These are phyloP conservation scores for Phengaris arion DNA, from an alignment of 2,888 invertebrate species.

Conservation along the genomic window DNA sequence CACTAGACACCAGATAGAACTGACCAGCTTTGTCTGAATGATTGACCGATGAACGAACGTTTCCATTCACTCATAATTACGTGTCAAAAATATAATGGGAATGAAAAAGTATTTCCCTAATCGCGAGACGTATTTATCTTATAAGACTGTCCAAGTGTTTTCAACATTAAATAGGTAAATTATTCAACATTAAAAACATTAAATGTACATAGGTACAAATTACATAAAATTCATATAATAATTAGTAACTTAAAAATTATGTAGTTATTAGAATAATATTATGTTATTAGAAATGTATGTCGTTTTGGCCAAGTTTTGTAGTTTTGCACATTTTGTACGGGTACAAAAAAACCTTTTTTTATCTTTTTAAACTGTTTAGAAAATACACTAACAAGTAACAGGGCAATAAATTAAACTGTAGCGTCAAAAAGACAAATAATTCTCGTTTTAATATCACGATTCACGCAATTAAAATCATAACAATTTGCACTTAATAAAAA, in stretches of 20 bases:
- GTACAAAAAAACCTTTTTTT: not conserved
- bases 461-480: not conserved
- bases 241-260: too few relatives aligned
- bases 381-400: too few relatives aligned
- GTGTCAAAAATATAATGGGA: conserved; percentile 30
- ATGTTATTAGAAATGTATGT: not conserved
- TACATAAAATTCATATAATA: too few relatives aligned
- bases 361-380: too few relatives aligned
- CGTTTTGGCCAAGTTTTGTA: not conserved
- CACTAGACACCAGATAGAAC: conserved; percentile 40
- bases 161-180: not conserved
- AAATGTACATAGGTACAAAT: too few relatives aligned
- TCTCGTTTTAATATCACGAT: not conserved
- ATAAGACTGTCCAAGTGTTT: not conserved
- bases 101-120: conserved; percentile 27
- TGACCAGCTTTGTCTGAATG: conserved; percentile 45
- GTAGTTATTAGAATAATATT: too few relatives aligned
- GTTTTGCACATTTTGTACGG: not conserved
- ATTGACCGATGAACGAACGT: conserved; percentile 46
- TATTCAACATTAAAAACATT: too few relatives aligned
- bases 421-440: not conserved
- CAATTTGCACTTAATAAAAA: not conserved
- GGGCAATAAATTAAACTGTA: not conserved
- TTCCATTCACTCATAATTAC: conserved; percentile 32
- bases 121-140: conserved; percentile 1